Percentiles rank a stretch among this genome's conserved stretches.
Conservation (phyloP, 2,113 vertebrate species). For the Atlantisia rogersi region DNA sequence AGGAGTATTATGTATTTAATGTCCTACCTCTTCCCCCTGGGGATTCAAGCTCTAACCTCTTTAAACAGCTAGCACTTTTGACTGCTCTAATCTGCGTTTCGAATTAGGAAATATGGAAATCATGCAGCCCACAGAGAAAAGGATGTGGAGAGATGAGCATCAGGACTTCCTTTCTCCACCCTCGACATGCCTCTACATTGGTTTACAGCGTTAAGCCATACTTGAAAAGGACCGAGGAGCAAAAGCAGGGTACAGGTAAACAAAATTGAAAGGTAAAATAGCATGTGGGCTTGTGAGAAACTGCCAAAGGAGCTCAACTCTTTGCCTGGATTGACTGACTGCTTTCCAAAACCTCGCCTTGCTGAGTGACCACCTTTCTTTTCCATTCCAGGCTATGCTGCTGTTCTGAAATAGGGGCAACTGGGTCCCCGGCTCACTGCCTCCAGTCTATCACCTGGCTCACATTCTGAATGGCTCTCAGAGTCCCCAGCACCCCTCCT, state of each 20-base stretch:
- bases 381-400: neutral
- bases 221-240: neutral
- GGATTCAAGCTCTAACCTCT: neutral
- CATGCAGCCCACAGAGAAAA: neutral
- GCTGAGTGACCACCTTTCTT: neutral
- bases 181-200: neutral
- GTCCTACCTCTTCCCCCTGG: neutral
- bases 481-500: neutral
- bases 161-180: neutral
- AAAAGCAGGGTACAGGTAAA: neutral
- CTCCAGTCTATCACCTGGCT: neutral
- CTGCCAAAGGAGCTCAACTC: neutral
- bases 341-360: neutral
- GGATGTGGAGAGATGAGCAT: neutral
- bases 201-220: neutral
- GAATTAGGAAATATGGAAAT: neutral
- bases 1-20: neutral
- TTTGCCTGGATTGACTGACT: neutral
- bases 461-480: neutral
- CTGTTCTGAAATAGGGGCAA: rapidly evolving
- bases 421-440: neutral
- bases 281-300: neutral
- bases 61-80: neutral
- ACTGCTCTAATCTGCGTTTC: neutral
- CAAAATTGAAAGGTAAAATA: neutral